Evolutionary conservation across 1,140 invertebrate species (phyloP).

Genomic region (Lordiphosa collinella): DNA sequence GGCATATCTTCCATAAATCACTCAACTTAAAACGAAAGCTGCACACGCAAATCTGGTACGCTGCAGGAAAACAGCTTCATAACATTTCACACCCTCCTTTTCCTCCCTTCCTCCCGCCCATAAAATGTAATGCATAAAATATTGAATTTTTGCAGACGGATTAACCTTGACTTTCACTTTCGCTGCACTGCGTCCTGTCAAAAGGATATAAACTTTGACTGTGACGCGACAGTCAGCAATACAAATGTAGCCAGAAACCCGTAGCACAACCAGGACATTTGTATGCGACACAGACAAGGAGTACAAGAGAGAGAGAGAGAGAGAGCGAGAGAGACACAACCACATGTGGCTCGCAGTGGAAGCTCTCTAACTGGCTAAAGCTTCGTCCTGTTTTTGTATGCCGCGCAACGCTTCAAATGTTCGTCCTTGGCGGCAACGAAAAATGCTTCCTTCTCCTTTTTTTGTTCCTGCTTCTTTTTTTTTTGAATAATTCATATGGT

Average conservation of each 20-base stretch:
- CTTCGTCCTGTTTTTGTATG: constrained; percentile 71
- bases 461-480: constrained; percentile 22
- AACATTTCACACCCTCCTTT: constrained; percentile 8
- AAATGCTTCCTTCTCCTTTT: constrained; percentile 29
- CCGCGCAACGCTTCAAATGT: constrained; percentile 70
- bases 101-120: constrained; percentile 13
- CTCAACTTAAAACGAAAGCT: constrained; percentile 18
- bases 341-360: constrained; percentile 32
- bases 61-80: constrained; percentile 12
- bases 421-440: constrained; percentile 77
- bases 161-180: constrained; percentile 80
- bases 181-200: constrained; percentile 68
- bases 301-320: background rate
- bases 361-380: constrained; percentile 60
- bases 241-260: constrained; percentile 68
- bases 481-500: constrained; percentile 79
- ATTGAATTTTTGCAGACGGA: constrained; percentile 79
- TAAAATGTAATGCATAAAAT: constrained; percentile 78
- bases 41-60: constrained; percentile 47
- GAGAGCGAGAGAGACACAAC: constrained; percentile 8
- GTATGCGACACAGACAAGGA: constrained; percentile 63
- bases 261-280: constrained; percentile 58
- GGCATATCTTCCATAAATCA: constrained; percentile 57
- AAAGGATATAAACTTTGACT: constrained; percentile 68
- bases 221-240: constrained; percentile 68